These are phyloP conservation scores for Neosilurus hyrtlii DNA, from an alignment of 2,797 vertebrate genomes.

Conservation along the genomic window DNA sequence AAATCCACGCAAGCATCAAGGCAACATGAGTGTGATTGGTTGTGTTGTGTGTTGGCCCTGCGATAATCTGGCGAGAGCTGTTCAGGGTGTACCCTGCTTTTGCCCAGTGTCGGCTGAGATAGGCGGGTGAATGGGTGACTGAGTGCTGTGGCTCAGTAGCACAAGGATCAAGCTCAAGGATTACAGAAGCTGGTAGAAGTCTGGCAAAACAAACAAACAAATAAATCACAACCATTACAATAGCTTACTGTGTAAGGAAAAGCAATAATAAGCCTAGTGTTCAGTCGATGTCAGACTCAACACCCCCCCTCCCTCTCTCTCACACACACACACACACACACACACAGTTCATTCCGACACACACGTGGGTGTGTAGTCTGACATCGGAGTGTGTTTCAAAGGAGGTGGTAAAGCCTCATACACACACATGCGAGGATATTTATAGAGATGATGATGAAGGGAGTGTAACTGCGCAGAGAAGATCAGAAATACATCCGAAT, in stretches of 20 bases:
- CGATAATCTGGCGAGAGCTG: no score
- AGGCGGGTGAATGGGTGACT: no score
- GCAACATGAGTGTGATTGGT: no score
- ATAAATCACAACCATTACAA: background rate
- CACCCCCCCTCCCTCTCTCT: background rate
- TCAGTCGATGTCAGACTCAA: background rate
- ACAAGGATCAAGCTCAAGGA: no score
- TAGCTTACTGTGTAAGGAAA: background rate
- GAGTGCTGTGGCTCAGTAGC: no score
- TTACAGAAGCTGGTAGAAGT: no score
- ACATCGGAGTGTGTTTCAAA: background rate
- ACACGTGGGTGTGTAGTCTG: constrained; percentile 28
- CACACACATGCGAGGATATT: background rate
- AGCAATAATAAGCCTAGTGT: background rate
- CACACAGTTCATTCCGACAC: background rate
- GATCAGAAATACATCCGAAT: background rate
- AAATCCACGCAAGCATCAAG: no score
- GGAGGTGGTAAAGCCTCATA: background rate
- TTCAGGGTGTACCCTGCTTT: no score
- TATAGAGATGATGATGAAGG: background rate
- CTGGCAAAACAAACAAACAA: background rate
- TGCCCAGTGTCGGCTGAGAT: no score
- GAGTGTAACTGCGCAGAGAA: background rate
- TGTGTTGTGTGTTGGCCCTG: no score
- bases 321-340: background rate